Base-by-base conservation (phyloP, 2,113 vertebrate species). In the Rhipidura dahli region DNA sequence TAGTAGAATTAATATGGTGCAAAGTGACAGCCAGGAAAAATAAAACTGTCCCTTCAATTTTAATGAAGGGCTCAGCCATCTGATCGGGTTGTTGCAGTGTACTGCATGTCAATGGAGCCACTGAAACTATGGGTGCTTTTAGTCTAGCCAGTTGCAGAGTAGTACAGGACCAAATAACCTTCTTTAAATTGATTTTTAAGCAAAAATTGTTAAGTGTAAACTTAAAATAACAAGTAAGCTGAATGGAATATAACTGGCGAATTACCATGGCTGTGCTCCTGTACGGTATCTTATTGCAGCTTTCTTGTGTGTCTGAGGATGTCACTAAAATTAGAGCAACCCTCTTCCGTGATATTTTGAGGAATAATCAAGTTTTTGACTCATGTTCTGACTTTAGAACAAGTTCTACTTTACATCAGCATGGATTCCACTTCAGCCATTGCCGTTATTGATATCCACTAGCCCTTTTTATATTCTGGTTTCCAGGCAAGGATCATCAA, bases 11-110 rank as follows among this genome's bases (percentile, higher is more conserved):
- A 82, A 44, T 54, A 49, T 51, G 28, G 65, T 89, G 73, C 78
- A 76, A 91, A 64, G 65, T 78, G 33, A 68, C 65, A 92, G 35
- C 24, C 77, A 89, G 65, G 77, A 95, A 89, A 91, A 95, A 63
- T 35, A 82, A 81, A 93, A 49, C 83, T 47, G 11, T 63, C 45
- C 35, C 72, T 94, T 83, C 53, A 68, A 37, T 94, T 94, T 93
- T 93, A 93, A 68, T 85, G 87, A 91, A 68, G 73, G 57, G 40
- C 49, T 87, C 17, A 51, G 60, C 45, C 37, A 60, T 49, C 49
- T 80, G 80, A 57, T 77, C 26, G 7, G 81, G 50, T 49, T 57
- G 21, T 83, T 83, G 81, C 42, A 39, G 28, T 47, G 33, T 11
- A 30, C 61, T 59, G 44, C 8, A 8, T 42, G 50, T 61, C 64